These are phyloP conservation scores for Oreotrochilus melanogaster DNA, from an alignment of 2,113 vertebrate genomes.

Conservation along the genomic window DNA sequence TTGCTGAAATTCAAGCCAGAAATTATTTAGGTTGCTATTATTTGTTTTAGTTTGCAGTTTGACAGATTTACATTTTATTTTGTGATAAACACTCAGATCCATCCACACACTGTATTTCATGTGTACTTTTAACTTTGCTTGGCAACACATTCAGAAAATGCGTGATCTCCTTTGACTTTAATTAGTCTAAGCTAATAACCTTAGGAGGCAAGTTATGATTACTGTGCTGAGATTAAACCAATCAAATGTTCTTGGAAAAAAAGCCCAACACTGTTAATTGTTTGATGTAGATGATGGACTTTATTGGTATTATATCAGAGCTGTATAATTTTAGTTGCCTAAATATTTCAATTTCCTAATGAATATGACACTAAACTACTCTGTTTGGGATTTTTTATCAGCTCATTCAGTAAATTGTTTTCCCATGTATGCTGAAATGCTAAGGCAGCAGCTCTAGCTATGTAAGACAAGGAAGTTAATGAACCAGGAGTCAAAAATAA, in stretches of 20 bases:
- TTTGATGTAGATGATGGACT: neutral
- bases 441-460: conserved; percentile 17
- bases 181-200: conserved; percentile 51
- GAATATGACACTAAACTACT: neutral
- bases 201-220: conserved; percentile 43
- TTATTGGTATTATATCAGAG: neutral
- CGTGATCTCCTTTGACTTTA: conserved; percentile 45
- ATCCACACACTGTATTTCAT: conserved; percentile 10
- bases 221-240: conserved; percentile 31
- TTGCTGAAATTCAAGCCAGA: neutral
- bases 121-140: conserved; percentile 22
- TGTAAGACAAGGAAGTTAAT: neutral
- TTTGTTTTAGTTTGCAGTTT: conserved; percentile 25
- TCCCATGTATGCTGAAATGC: conserved; percentile 18
- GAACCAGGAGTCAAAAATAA: conserved; percentile 14
- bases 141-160: conserved; percentile 25
- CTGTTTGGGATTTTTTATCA: conserved; percentile 16
- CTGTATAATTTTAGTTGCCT: conserved; percentile 14
- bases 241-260: conserved; percentile 12
- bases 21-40: neutral
- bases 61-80: conserved; percentile 22
- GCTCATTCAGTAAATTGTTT: conserved; percentile 3
- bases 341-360: neutral
- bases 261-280: neutral
- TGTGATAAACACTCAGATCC: neutral